These are phyloP conservation scores for Loripinus fragilis DNA, from an alignment of 2,888 invertebrate genomes.

Conservation along the genomic window DNA sequence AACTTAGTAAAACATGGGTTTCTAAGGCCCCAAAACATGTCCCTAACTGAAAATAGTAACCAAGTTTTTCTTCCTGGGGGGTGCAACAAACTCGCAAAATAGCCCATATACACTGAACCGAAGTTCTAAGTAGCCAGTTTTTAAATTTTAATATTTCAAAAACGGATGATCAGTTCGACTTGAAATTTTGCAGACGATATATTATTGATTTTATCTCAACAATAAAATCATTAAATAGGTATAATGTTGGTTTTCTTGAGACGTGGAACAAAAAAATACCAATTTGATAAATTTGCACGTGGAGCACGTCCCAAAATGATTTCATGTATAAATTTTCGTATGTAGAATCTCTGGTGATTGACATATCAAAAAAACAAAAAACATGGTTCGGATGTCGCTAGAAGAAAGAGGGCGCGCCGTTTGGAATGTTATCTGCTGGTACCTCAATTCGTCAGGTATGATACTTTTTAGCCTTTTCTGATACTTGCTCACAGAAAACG, in stretches of 20 bases:
- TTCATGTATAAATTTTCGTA: neutral
- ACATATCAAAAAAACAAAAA: constrained; percentile 15
- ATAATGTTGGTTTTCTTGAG: neutral
- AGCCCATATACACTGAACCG: neutral
- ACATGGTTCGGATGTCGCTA: constrained; percentile 19
- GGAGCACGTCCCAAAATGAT: neutral
- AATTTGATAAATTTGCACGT: neutral
- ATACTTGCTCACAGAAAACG: neutral
- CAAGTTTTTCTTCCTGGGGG: too few relatives aligned
- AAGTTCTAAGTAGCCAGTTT: neutral
- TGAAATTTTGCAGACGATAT: constrained; percentile 1
- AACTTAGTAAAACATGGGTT: too few relatives aligned
- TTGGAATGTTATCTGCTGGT: constrained; percentile 24
- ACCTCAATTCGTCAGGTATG: neutral
- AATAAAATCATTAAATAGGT: neutral
- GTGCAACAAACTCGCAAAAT: too few relatives aligned
- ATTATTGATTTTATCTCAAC: neutral
- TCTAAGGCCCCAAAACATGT: too few relatives aligned
- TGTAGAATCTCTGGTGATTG: neutral
- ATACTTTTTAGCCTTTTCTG: neutral
- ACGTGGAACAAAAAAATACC: neutral
- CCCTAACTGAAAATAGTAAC: too few relatives aligned
- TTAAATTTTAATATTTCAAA: neutral
- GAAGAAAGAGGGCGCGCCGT: constrained; percentile 31
- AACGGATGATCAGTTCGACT: neutral